Base-by-base conservation (phyloP, 2,888 invertebrate species). In the Spicauda simplicius region DNA sequence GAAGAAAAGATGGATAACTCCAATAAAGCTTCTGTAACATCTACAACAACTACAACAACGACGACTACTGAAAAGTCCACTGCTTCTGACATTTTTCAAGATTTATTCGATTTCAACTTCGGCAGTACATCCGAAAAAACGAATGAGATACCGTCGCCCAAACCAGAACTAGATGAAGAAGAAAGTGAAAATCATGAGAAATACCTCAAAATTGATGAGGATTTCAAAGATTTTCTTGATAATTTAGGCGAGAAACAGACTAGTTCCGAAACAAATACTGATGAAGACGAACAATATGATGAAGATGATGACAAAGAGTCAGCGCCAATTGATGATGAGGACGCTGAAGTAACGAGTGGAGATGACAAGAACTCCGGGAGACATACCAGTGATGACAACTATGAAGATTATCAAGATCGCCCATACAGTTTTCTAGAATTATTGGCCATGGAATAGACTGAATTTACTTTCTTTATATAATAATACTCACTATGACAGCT, bases 361-460 rank as follows among this genome's bases (percentile, higher is more conserved):
- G 72, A 76, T 14, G 77, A 78, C 20, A 72, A 74, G 61, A 72
- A 75, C 56, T 67, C 74, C n/a, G 65, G 73, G 4, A 77, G 77
- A 68, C 73, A 78, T 33, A 59, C 76, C 16, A 74, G 73, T 52
- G 77, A 76, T 18, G 74, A 79, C 30, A 75, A 74, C 74, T 33
- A 56, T 37, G 77, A 80, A 50, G 84, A 83, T 64, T 82, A 78
- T 69, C 74, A 78, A 71, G 83, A 83, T 25, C 82, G 75, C 64
- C 87, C 85, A 57, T 85, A 80, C 72, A 89, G 85, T 75, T 82
- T 92, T 76, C 77, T 92, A 80, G 91, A 91, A 81, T 76, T 92
- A 77, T 87, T 92, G 85, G 85, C 86, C 77, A 90, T 91, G 88
- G 87, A 90, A 80, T 92, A 90, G 87, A 87, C 85, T 88, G 86